A percentile compares a stretch with the other conserved stretches of the same genome.
Evolutionary conservation across 1,140 invertebrate species (phyloP).

Genomic region (Drosophila leontia): DNA sequence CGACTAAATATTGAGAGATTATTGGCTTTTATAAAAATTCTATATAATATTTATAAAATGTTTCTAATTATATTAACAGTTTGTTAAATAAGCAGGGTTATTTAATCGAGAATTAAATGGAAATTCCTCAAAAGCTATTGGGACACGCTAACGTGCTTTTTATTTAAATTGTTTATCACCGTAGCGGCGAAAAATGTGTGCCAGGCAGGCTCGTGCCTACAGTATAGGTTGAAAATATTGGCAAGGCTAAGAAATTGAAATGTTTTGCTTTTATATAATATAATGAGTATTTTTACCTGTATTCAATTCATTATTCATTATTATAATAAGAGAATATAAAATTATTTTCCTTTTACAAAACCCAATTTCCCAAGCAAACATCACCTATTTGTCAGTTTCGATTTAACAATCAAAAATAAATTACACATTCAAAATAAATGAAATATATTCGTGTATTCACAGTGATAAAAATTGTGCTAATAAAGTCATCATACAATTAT

Average conservation of each 20-base stretch:
- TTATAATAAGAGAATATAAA: too few relatives aligned
- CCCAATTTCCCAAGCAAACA: not conserved
- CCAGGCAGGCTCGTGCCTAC: slow-evolving; percentile 49
- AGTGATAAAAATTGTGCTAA: slow-evolving; percentile 73
- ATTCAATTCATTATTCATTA: too few relatives aligned
- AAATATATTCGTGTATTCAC: slow-evolving; percentile 69
- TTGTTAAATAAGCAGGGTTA: not conserved
- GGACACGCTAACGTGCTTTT: slow-evolving; percentile 66
- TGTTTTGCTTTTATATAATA: too few relatives aligned
- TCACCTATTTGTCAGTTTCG: not conserved
- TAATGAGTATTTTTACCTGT: not conserved
- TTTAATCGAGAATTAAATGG: slow-evolving; percentile 9
- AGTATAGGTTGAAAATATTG: slow-evolving; percentile 1
- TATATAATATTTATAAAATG: not conserved
- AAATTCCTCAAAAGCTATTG: slow-evolving; percentile 1
- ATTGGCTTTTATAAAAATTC: not conserved
- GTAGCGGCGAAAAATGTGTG: slow-evolving; percentile 27
- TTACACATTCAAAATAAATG: slow-evolving; percentile 15
- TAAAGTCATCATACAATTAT: slow-evolving; percentile 27
- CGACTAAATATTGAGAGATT: not conserved
- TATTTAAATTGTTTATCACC: slow-evolving; percentile 41
- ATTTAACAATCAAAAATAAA: slow-evolving; percentile 12
- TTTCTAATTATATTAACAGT: not conserved
- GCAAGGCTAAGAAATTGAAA: too few relatives aligned
- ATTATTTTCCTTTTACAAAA: too few relatives aligned